A percentile compares a stretch with the other conserved stretches of the same genome.
Conservation (phyloP, 2,113 vertebrate species). For the Semnornis frantzii region DNA sequence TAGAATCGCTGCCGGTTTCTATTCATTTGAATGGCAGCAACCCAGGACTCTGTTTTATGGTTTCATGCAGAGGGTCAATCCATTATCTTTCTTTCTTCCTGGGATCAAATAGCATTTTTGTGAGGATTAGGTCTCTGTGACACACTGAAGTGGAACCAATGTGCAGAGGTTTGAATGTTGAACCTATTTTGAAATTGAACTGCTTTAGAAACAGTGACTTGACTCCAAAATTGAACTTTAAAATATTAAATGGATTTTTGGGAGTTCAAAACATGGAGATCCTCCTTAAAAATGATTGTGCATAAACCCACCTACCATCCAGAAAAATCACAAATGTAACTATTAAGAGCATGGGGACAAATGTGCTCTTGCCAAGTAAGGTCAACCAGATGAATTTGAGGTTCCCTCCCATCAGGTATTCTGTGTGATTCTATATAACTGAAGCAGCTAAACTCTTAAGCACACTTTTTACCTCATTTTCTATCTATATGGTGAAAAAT, state of each 20-base stretch:
- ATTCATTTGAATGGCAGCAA: conserved; percentile 79
- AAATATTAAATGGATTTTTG: conserved; percentile 65
- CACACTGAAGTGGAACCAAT: conserved; percentile 54
- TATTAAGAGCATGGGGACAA: not conserved
- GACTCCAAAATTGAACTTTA: conserved; percentile 65
- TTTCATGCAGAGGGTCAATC: conserved; percentile 71
- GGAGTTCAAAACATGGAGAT: conserved; percentile 53
- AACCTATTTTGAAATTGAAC: conserved; percentile 69
- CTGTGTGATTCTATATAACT: not conserved
- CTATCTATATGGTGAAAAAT: not conserved
- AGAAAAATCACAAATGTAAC: not conserved
- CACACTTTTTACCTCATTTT: not conserved
- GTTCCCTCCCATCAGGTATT: not conserved
- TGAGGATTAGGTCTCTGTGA: conserved; percentile 67
- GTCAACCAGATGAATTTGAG: not conserved
- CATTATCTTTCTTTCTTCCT: conserved; percentile 71
- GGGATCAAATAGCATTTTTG: conserved; percentile 77
- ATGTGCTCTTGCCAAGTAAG: not conserved
- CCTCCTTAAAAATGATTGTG: conserved; percentile 30
- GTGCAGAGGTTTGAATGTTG: conserved; percentile 46
- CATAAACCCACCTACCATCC: not conserved
- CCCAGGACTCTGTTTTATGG: conserved; percentile 64
- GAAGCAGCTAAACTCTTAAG: not conserved
- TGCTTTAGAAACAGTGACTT: conserved; percentile 47
- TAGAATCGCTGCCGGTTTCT: conserved; percentile 77